phyloP scores from a whole-genome alignment of 2,888 invertebrate genomes.

The Melieria omissa region DNA sequence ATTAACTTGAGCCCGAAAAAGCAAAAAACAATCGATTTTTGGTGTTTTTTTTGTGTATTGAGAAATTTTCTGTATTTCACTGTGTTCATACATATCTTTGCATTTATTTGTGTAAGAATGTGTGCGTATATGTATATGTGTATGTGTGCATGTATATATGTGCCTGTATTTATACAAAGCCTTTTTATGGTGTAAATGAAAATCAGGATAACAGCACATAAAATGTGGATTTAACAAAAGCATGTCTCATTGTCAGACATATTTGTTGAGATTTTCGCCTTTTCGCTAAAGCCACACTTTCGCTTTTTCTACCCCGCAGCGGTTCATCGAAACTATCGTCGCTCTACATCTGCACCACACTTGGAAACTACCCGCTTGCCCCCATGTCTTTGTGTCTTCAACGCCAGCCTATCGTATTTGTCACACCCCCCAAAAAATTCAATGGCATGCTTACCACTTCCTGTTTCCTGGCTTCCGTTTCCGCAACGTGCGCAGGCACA shows the following conservation, averaged over 20 bases:
- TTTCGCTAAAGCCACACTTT: too few species aligned
- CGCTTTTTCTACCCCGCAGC: too few species aligned
- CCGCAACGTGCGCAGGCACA: not conserved
- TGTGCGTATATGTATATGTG: not conserved
- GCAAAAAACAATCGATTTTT: too few species aligned
- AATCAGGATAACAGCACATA: conserved; percentile 34
- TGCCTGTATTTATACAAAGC: conserved; percentile 11
- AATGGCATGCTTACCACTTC: not conserved
- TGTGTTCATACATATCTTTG: too few species aligned
- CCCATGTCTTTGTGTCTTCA: not conserved
- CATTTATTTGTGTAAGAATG: too few species aligned
- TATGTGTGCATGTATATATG: not conserved
- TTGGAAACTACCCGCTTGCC: not conserved
- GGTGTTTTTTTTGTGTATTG: too few species aligned
- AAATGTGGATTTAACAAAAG: conserved; percentile 43
- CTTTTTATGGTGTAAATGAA: conserved; percentile 30
- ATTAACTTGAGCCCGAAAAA: too few species aligned
- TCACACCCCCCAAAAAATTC: not conserved
- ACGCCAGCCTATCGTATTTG: not conserved
- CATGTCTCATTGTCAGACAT: conserved; percentile 45
- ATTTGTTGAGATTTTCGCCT: conserved; percentile 51
- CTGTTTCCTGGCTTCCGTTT: not conserved
- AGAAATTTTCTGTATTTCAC: too few species aligned
- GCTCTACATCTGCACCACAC: not conserved
- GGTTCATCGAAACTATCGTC: too few species aligned